Evolutionary conservation across 2,888 invertebrate species (phyloP).

Genomic region (Mantis religiosa): DNA sequence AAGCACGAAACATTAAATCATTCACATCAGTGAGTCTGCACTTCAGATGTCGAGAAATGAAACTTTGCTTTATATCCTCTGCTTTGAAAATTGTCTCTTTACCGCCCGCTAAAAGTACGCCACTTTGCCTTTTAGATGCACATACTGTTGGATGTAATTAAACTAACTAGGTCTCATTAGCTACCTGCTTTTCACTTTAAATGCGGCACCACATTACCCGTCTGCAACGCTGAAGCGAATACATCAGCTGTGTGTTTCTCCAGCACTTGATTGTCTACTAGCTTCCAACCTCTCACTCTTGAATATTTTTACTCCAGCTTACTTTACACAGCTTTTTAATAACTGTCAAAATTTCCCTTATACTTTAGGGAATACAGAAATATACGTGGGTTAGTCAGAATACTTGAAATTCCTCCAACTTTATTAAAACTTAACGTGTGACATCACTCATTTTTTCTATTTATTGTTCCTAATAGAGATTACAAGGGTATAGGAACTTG

Average conservation of each 20-base stretch:
- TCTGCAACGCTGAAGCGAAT: neutral
- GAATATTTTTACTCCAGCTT: too few relatives aligned
- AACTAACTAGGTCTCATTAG: neutral
- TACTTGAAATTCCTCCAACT: too few relatives aligned
- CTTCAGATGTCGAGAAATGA: constrained; percentile 25
- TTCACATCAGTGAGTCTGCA: constrained; percentile 4
- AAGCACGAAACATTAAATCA: neutral
- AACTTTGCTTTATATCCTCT: neutral
- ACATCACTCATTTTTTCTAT: too few relatives aligned
- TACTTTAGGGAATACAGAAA: too few relatives aligned
- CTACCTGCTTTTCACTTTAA: neutral
- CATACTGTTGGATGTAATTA: neutral
- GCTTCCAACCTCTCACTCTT: too few relatives aligned
- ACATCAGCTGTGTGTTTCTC: neutral
- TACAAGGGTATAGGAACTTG: too few relatives aligned
- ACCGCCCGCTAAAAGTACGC: neutral
- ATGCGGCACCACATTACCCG: neutral
- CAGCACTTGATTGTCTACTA: neutral
- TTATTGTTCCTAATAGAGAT: too few relatives aligned
- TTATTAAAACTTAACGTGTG: too few relatives aligned
- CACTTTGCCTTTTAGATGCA: neutral
- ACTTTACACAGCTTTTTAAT: too few relatives aligned
- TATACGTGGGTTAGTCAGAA: too few relatives aligned
- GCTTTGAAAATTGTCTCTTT: neutral
- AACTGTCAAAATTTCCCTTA: too few relatives aligned